Evolutionary conservation across 2,797 vertebrate genomes (phyloP).

Genomic region (Sandelia bainsii): DNA sequence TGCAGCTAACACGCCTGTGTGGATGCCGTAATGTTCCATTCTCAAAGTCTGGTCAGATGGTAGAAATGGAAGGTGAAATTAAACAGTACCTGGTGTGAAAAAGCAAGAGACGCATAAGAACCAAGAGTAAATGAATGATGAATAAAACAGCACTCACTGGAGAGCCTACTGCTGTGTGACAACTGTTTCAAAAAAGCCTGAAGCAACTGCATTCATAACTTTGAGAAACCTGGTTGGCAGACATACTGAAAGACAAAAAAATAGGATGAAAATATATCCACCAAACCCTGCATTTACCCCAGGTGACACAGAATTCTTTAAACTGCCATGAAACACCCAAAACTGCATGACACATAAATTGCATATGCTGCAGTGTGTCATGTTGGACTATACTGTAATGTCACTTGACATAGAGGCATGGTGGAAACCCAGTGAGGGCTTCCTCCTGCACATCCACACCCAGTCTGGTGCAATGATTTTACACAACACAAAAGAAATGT

Average conservation of each 20-base stretch:
- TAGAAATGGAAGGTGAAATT: not conserved
- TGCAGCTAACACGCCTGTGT: constrained; percentile 1
- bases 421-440: not conserved
- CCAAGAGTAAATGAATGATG: not conserved
- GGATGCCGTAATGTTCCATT: constrained; percentile 3
- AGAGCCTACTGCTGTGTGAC: not conserved
- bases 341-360: not conserved
- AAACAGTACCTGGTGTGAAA: not conserved
- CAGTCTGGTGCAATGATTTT: not conserved
- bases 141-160: not conserved
- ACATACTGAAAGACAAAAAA: not conserved
- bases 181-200: constrained; percentile 8
- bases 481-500: not conserved
- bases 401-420: not conserved
- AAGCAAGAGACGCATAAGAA: not conserved
- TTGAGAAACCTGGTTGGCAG: not conserved
- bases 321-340: not conserved
- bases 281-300: not conserved
- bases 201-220: not conserved
- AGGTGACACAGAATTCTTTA: not conserved
- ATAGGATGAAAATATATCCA: not conserved
- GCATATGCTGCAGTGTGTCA: not conserved
- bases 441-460: not conserved
- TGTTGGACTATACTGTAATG: not conserved
- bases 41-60: not conserved